Evolutionary conservation across 2,888 invertebrate genomes (phyloP), one percentile per base, ranked within the genome.

Genomic region (Isoperla grammatica): DNA sequence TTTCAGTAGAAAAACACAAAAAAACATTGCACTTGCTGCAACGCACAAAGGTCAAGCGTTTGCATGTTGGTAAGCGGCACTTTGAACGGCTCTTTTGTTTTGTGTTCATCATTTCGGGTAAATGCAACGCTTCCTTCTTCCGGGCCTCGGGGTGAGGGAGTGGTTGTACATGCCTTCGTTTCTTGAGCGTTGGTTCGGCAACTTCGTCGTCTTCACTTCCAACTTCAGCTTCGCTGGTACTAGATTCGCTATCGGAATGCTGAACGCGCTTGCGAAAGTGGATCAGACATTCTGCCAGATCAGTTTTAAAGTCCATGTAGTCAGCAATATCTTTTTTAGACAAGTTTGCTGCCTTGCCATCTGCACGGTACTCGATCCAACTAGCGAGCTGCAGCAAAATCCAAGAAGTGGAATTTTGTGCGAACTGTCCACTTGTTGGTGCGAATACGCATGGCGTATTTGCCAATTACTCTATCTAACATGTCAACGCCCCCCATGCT

Each of bases 401-500:
- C 60, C 57, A 65, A 39, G 39, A 61, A 61, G 53, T 63, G 61
- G 50, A 56, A 57, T 48, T 64, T 56, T 5, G 59, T 42, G 37
- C 63, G 29, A 1, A 65, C 42, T 29, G 60, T 37, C 61, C 64
- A 64, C 23, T 62, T 64, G 46, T 57, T 60, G 23, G 60, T 65
- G 20, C 55, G 20, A 6, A 29, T 48, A 15, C 42, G 15, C 23
- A 48, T 22, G n/a, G 37, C 29, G 37, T 60, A 62, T 49, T 50
- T 59, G 20, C 53, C 49, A 15, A 61, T 40, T 37, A 63, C 61
- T 50, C 63, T 57, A 35, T 62, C 43, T 15, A 57, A 23, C 20
- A 65, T 50, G 57, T 65, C n/a, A n/a, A 59, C 59, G 37, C 63
- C 61, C 42, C 61, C 56, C 61, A 61, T 64, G 29, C 59, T 46